Evolutionary conservation across 1,140 invertebrate species (phyloP), one percentile per base, ranked within the genome.

Genomic region (Dendrolimus kikuchii): DNA sequence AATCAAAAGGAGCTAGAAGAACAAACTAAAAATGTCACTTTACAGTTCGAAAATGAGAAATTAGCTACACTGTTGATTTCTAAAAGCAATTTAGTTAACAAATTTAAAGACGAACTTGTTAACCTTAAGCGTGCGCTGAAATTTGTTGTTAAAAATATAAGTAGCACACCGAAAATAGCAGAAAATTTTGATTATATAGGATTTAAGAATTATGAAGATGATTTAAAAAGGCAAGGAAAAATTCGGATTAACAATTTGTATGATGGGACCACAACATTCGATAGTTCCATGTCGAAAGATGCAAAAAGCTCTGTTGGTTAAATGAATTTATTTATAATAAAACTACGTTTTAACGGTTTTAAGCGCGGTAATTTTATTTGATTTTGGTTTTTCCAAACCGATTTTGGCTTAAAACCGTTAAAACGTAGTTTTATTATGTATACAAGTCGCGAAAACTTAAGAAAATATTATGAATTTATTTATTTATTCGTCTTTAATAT

Each of bases 21-120:
- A 8, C 61, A 64, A 36, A 53, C 51, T 5, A 64, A 53, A 36
- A 63, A 57, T 47, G 45, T 74, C 40, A 40, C 46, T n/a, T 51
- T 70, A 8, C 57, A 59, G 51, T 41, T 74, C 8, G 71, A 74
- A 46, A 71, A 71, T 40, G 65, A 68, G 36, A 74, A 70, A 60
- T 55, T 71, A 42, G 59, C 64, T 47, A 47, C 53, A n/a, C 36
- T 68, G 5, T 41, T 72, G 23, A 57, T 63, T 5, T 60, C 54
- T 4, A 71, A 74, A 59, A 55, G 59, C 5, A 63, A 54, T 41
- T 46, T 72, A 7, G 40, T 74, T 1, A 54, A 37, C n/a, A 70
- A 60, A 59, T 58, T 71, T 2, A 64, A 64, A 38, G 68, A 63
- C 36, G 71, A 74, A 50, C 48, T 74, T 10, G 47, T 7, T 42